Evolutionary conservation across 2,797 vertebrate species (phyloP).

Genomic region (Thunnus albacares): DNA sequence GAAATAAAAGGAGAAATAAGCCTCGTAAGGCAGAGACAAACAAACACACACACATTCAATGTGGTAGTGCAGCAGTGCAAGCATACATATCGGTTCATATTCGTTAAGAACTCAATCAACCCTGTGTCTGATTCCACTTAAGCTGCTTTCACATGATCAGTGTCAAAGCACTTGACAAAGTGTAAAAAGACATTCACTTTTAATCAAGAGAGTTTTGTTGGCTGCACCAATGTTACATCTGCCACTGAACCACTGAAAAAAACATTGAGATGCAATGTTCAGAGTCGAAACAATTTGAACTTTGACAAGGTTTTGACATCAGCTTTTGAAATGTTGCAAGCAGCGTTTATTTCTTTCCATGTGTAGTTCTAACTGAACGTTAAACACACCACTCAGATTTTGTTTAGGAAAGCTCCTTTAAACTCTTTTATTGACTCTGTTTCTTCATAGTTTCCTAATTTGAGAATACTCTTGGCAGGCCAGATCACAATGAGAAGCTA

Average conservation of each 20-base stretch:
- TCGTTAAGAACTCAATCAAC: neutral
- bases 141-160: slow-evolving; percentile 1
- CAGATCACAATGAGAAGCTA: slow-evolving; percentile 18
- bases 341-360: neutral
- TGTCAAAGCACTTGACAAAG: slow-evolving; percentile 1
- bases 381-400: neutral
- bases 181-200: neutral
- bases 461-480: slow-evolving; percentile 14
- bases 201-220: neutral
- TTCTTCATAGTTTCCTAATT: neutral
- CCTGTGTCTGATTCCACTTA: slow-evolving; percentile 16
- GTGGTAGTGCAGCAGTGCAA: no score
- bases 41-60: neutral
- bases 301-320: slow-evolving; percentile 10
- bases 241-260: neutral
- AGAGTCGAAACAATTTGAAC: slow-evolving; percentile 8
- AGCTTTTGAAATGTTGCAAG: neutral
- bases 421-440: slow-evolving; percentile 1
- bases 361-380: neutral
- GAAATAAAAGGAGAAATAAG: slow-evolving; percentile 17
- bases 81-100: neutral
- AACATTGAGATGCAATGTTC: neutral
- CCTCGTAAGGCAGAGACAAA: slow-evolving; percentile 7
- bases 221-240: neutral
- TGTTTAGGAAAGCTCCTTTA: neutral